Base-by-base conservation (phyloP, 2,797 vertebrate species). In the Leptodactylus fallax region DNA sequence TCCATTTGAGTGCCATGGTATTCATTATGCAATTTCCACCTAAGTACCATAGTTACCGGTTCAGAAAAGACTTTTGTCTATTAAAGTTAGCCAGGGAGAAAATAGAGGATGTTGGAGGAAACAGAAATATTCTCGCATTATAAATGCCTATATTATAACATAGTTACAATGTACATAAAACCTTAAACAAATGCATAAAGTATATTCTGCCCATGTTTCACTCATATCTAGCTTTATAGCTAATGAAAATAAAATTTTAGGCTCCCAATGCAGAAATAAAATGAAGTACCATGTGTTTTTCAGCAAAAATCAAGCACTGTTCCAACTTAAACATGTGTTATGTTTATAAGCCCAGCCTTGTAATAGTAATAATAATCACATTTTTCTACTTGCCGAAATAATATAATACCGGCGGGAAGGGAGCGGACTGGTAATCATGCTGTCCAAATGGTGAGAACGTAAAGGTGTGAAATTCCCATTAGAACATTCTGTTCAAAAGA, bases 261-360 rank as follows among this genome's bases (percentile, higher is more conserved):
- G 36, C 55, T 88, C 81, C 87, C 81, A n/a, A 17, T 63, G 47
- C 74, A 83, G 61, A 84, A 79, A 84, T 88, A 77, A 88, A 87
- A 78, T 58, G 56, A 79, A 88, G 81, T 69, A 78, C 58, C 81
- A 78, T 83, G 69, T 83, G 86, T 83, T 79, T 88, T 79, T 69
- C n/a, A 71, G 81, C 25, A 88, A 88, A 78, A 84, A 55, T 65
- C 60, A 36, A 69, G 45, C n/a, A 14, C 23, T 9, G 51, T 79
- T 88, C 87, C 87, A 88, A 88, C 8, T 36, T 88, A 84, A 84
- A 84, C 87, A 88, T 55, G 65, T 63, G 10, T 19, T 12, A 36
- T 79, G 51, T 84, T 83, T 84, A 84, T 71, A 79, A 71, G 63
- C 51, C 60, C 74, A 69, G 71, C 81, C 86, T 81, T 45, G 63